phyloP scores from a whole-genome alignment of 2,888 invertebrate genomes.

The Tiliacea aurago region DNA sequence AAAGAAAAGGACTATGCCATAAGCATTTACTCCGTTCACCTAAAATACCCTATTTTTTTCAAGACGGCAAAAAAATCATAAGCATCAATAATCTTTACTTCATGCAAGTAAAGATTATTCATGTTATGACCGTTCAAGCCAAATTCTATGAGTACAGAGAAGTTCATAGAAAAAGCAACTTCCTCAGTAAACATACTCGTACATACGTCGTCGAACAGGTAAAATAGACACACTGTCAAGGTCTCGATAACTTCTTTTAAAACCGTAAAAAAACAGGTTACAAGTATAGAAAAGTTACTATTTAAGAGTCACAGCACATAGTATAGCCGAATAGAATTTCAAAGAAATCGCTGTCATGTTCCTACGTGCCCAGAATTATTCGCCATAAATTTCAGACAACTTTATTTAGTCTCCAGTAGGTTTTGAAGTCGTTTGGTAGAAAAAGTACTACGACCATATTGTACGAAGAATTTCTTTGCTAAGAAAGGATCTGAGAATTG shows the following conservation, averaged over 20 bases:
- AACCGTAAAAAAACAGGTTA: not conserved
- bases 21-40: no score
- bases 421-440: slow-evolving; percentile 51
- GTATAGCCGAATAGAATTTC: slow-evolving; percentile 58
- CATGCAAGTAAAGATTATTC: no score
- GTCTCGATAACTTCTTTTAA: slow-evolving; percentile 9
- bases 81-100: no score
- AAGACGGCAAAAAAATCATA: no score
- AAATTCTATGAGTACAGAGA: not conserved
- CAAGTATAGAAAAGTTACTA: slow-evolving; percentile 10
- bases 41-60: no score
- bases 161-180: not conserved
- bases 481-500: slow-evolving; percentile 20
- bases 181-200: no score
- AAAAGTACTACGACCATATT: slow-evolving; percentile 36
- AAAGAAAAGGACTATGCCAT: no score
- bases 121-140: no score
- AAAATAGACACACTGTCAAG: slow-evolving; percentile 20
- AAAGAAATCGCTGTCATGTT: slow-evolving; percentile 63
- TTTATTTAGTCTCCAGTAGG: slow-evolving; percentile 43
- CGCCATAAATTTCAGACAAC: slow-evolving; percentile 38
- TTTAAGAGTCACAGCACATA: slow-evolving; percentile 55
- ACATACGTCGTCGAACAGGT: not conserved
- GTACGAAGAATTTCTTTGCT: slow-evolving; percentile 27
- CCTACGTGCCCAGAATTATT: slow-evolving; percentile 60